Base-by-base conservation (phyloP, 30 jellyfish, hydroid and myxozoan genomes). In the Phacellophora camtschatica region DNA sequence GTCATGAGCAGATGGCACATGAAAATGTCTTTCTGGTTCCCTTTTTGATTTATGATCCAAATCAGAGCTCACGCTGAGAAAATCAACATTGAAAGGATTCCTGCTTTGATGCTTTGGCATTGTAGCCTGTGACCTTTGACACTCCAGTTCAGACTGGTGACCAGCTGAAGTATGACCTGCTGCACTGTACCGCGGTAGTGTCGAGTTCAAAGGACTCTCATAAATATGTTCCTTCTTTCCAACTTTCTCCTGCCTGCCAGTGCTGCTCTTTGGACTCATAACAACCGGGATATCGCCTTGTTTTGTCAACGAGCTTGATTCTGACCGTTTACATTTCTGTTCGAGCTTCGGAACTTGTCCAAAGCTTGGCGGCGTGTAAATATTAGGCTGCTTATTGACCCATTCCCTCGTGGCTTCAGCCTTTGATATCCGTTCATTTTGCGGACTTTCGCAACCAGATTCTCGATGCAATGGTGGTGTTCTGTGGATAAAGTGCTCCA, bases 401-500 rank as follows among this genome's bases (percentile, higher is more conserved):
- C 91, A 80, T 7, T 80, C 91, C 5, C 81, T 68, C 13, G 91
- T 80, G 16, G 91, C 91, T 24, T 80, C 77, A 1, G 91, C 91
- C 43, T 71, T 80, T 12, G 67, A n/a, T 69, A 80, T 30, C 39
- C 84, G 48, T 1, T 80, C 91, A 80, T 58, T 66, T 35, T 80
- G 77, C 51, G 62, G 71, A 32, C 84, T 57, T 1, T 66, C 50
- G 15, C 10, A 30, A 18, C 69, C 53, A 4, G 71, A 28, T 33
- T 64, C 83, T 70, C 91, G 51, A 31, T 64, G 80, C 4, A 57
- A 16, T 24, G 83, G 67, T 2, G 74, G 61, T 20, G 62, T 77
- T 28, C 63, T 42, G 36, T 34, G 54, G 9, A 34, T 68, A 16
- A 24, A 66, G 13, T 63, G 91, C 45, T 25, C 42, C 5, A 31